These are phyloP conservation scores for Helogale parvula DNA, from an alignment of 2,113 vertebrate species.

Conservation along the genomic window DNA sequence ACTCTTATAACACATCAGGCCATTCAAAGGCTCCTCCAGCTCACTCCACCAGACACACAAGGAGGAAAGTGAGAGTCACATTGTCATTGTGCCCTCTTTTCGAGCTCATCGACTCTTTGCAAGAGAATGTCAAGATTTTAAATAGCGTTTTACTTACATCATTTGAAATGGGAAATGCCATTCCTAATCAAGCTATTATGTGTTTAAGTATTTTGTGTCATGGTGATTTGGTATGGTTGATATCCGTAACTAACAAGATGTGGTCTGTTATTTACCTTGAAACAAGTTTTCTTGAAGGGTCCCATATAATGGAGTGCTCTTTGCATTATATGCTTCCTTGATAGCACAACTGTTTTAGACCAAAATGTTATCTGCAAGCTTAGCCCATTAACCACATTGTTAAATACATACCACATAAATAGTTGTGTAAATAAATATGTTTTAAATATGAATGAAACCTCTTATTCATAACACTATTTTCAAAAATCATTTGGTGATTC, in stretches of 20 bases:
- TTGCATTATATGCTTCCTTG: conserved; percentile 28
- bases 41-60: background rate
- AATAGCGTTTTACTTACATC: conserved; percentile 33
- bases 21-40: background rate
- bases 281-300: conserved; percentile 39
- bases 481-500: background rate
- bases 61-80: conserved; percentile 62
- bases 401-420: background rate
- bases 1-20: background rate
- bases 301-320: conserved; percentile 32
- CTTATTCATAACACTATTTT: background rate
- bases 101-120: conserved; percentile 18
- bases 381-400: background rate
- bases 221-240: background rate
- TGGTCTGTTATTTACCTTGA: conserved; percentile 46
- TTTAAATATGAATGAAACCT: background rate
- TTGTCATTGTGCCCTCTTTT: background rate
- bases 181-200: conserved; percentile 43
- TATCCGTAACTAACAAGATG: conserved; percentile 49
- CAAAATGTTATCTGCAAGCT: conserved; percentile 44
- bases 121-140: conserved; percentile 61
- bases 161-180: conserved; percentile 32
- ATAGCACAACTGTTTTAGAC: conserved; percentile 46
- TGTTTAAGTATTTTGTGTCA: background rate
- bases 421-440: background rate